phyloP scores from a whole-genome alignment of 2,888 invertebrate species.

The Megaustenia siamemsis region DNA sequence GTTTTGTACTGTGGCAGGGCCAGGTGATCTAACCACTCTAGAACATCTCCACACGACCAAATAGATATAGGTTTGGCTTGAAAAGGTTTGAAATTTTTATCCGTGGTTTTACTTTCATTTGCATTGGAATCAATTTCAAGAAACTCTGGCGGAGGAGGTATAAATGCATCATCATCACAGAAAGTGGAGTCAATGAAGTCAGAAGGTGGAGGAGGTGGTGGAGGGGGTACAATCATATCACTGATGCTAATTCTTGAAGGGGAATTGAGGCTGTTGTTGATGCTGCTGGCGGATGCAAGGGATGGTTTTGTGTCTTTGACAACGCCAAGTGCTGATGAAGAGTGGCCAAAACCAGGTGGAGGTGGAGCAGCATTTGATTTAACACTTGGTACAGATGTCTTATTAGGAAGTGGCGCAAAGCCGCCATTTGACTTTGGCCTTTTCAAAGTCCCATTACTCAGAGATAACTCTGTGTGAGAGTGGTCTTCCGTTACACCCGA shows the following conservation, averaged over 20 bases:
- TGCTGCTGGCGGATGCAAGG: slow-evolving; percentile 71
- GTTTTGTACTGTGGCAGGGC: slow-evolving; percentile 82
- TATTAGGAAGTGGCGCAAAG: not conserved
- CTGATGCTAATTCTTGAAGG: slow-evolving; percentile 70
- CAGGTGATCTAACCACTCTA: slow-evolving; percentile 82
- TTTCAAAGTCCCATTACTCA: slow-evolving; percentile 57
- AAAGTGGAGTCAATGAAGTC: slow-evolving; percentile 63
- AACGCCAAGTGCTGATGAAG: slow-evolving; percentile 29
- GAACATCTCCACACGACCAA: slow-evolving; percentile 82
- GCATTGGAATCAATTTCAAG: slow-evolving; percentile 35
- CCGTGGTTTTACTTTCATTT: slow-evolving; percentile 46
- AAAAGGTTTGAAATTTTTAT: slow-evolving; percentile 63
- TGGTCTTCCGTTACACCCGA: slow-evolving; percentile 65
- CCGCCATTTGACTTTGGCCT: slow-evolving; percentile 45
- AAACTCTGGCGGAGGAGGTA: slow-evolving; percentile 68
- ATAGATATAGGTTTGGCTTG: slow-evolving; percentile 70
- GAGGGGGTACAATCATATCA: slow-evolving; percentile 65
- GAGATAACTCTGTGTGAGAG: slow-evolving; percentile 62
- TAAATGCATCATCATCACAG: slow-evolving; percentile 59
- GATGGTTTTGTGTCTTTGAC: slow-evolving; percentile 59
- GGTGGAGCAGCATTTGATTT: slow-evolving; percentile 55
- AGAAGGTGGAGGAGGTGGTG: slow-evolving; percentile 70
- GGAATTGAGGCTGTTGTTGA: slow-evolving; percentile 73
- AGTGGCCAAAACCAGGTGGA: slow-evolving; percentile 63
- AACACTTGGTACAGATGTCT: not conserved